Evolutionary conservation across 2,797 vertebrate species (phyloP).

Genomic region (Clarias pachynema): DNA sequence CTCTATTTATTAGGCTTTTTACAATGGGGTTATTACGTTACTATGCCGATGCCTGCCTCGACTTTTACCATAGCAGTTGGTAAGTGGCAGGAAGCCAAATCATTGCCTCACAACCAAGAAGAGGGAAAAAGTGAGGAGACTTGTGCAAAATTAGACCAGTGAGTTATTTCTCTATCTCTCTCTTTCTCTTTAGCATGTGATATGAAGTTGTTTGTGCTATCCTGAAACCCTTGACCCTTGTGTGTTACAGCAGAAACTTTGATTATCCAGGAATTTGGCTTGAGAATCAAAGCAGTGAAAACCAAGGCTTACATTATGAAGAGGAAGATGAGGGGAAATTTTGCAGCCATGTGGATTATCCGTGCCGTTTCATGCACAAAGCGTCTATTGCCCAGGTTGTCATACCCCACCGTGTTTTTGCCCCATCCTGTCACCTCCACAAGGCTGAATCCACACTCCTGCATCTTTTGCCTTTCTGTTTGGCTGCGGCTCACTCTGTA

Average conservation of each 20-base stretch:
- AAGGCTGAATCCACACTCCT: constrained; percentile 78
- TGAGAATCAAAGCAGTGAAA: constrained; percentile 42
- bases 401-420: constrained; percentile 89
- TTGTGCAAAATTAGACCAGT: not conserved
- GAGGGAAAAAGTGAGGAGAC: constrained; percentile 46
- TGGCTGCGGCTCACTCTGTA: constrained; percentile 82
- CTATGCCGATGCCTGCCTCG: constrained; percentile 97
- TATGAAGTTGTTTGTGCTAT: constrained; percentile 6
- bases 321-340: constrained; percentile 26
- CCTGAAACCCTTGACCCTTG: not conserved
- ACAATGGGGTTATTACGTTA: constrained; percentile 92
- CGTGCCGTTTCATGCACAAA: constrained; percentile 84
- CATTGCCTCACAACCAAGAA: constrained; percentile 53
- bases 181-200: not conserved
- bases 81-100: constrained; percentile 82
- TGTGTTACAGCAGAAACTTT: constrained; percentile 26
- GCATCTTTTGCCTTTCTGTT: constrained; percentile 81
- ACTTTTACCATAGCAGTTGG: constrained; percentile 94
- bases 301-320: not conserved
- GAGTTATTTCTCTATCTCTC: not conserved
- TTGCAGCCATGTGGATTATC: constrained; percentile 86
- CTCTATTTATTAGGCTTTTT: constrained; percentile 70
- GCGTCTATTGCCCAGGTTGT: constrained; percentile 75
- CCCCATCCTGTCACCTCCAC: constrained; percentile 76
- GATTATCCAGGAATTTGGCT: constrained; percentile 14